phyloP scores from a whole-genome alignment of 92 coral and sea anemone genomes.

The Porites rus region DNA sequence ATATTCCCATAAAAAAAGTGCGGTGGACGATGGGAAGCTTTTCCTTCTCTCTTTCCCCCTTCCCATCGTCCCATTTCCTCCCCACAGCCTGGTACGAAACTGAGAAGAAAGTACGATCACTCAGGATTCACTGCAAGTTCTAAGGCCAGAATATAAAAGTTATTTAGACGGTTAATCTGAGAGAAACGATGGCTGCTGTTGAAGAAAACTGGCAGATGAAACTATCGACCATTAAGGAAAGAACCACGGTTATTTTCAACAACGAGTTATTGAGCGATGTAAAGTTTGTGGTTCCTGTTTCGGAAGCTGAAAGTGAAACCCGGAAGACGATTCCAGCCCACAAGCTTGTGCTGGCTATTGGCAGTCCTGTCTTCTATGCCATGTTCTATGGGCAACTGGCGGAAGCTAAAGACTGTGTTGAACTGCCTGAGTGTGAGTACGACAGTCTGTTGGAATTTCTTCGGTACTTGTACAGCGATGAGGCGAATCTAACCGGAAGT shows the following conservation, averaged over 20 bases:
- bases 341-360: slow-evolving; percentile 61
- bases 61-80: too few relatives aligned
- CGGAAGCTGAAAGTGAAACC: slow-evolving; percentile 9
- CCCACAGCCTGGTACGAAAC: too few relatives aligned
- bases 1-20: too few relatives aligned
- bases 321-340: slow-evolving; percentile 64
- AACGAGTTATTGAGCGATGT: slow-evolving; percentile 54
- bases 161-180: not conserved
- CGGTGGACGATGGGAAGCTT: rapidly evolving
- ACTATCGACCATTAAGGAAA: slow-evolving; percentile 27
- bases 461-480: slow-evolving; percentile 66
- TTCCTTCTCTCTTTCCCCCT: rapidly evolving
- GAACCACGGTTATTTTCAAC: slow-evolving; percentile 57
- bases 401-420: slow-evolving; percentile 63
- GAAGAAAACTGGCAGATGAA: slow-evolving; percentile 61
- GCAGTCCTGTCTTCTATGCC: slow-evolving; percentile 82
- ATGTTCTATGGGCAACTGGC: slow-evolving; percentile 83
- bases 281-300: slow-evolving; percentile 29
- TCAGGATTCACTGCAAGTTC: too few relatives aligned
- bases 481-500: slow-evolving; percentile 43
- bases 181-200: not conserved
- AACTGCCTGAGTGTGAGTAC: slow-evolving; percentile 77
- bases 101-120: too few relatives aligned
- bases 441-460: slow-evolving; percentile 73
- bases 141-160: too few relatives aligned